These are phyloP conservation scores for Ondatra zibethicus DNA, from an alignment of 2,113 vertebrate genomes.

Conservation along the genomic window DNA sequence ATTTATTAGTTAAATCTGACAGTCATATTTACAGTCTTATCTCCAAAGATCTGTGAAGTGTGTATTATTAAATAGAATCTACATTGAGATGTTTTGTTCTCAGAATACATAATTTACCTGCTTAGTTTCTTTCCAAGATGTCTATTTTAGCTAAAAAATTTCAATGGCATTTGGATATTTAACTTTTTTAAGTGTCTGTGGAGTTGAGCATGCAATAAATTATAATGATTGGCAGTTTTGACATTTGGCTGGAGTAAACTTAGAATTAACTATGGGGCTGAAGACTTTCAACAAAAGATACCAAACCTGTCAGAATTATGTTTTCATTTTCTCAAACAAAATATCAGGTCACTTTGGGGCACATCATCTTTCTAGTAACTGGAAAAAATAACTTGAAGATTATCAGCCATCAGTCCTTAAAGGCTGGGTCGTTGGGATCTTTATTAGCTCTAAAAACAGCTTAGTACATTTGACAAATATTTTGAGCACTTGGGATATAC, in stretches of 20 bases:
- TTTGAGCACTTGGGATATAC: conserved; percentile 7
- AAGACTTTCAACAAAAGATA: conserved; percentile 53
- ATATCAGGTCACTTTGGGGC: conserved; percentile 39
- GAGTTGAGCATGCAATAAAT: conserved; percentile 68
- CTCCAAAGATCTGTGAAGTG: conserved; percentile 66
- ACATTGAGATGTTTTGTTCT: conserved; percentile 56
- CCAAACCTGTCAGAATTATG: conserved; percentile 61
- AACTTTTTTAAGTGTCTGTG: conserved; percentile 61
- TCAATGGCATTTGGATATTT: conserved; percentile 66
- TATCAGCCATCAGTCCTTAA: conserved; percentile 58
- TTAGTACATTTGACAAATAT: conserved; percentile 44
- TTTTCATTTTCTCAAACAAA: conserved; percentile 70
- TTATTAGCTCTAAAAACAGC: conserved; percentile 1
- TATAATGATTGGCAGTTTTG: conserved; percentile 71
- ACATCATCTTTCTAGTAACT: conserved; percentile 38
- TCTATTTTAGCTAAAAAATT: conserved; percentile 69
- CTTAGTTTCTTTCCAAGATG: conserved; percentile 65
- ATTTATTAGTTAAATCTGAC: conserved; percentile 72
- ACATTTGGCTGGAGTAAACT: conserved; percentile 65
- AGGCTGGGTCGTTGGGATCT: conserved; percentile 24
- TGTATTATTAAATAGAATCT: conserved; percentile 64
- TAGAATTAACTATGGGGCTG: conserved; percentile 35
- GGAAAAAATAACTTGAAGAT: conserved; percentile 47
- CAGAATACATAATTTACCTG: conserved; percentile 70
- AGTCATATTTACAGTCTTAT: conserved; percentile 67